Base-by-base conservation (phyloP, 2,113 vertebrate genomes). In the Rissa tridactyla region DNA sequence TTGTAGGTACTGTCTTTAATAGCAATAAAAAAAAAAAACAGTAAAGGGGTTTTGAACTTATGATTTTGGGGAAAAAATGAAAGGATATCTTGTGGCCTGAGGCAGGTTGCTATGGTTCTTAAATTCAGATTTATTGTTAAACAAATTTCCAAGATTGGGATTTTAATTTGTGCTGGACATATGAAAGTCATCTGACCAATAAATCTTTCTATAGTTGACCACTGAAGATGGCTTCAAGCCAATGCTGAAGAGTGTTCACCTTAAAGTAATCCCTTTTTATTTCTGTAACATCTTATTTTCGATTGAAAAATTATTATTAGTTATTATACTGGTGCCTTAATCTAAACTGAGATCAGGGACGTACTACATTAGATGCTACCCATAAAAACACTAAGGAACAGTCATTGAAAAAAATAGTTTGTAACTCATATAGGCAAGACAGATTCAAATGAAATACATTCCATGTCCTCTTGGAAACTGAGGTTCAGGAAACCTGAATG, bases 221-320 rank as follows among this genome's bases (percentile, higher is more conserved):
- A 17, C 29, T 83, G 52, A 88, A 94, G 32, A 51, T 60, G 30
- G 60, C 57, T 89, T 92, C 34, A 84, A 86, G 72, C 44, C 91
- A 95, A 27, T 52, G 12, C 9, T 84, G 44, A 86, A 51, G 42
- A 92, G 75, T 52, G 30, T 52, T 93, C 69, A 88, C 55, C 90
- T 89, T 72, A 88, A 92, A 91, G 66, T 30, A 87, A 91, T n/a
- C 57, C 69, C 70, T 72, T 70, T 44, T 57, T 79, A 58, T 89
- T 91, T 91, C 61, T 85, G 22, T 40, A 94, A 42, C 36, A 91
- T 36, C 27, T 89, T 89, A 69, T n/a, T 72, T 89, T 89, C 2
- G 0, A 57, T 26, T 72, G 62, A 87, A 83, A 60, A 70, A 79
- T 57, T 89, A 82, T 46, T 80, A 54, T 62, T 83, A 70, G n/a